These are phyloP conservation scores for pig (Sus scrofa) DNA, from an alignment of 2,113 vertebrate genomes.

Conservation along the genomic window DNA sequence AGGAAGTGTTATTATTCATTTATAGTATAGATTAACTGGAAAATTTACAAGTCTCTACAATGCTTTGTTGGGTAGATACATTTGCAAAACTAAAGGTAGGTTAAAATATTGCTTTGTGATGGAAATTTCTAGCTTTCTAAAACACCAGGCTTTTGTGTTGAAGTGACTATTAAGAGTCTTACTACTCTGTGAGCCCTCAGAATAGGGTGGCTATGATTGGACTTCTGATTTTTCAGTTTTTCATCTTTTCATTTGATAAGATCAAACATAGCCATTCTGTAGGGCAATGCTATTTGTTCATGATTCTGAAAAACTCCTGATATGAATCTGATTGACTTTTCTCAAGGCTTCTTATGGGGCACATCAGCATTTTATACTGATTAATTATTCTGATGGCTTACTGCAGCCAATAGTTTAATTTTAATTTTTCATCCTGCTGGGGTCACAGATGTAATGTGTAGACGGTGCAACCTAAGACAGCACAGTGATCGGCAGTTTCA, in stretches of 20 bases:
- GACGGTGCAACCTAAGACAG: neutral
- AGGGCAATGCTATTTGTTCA: neutral
- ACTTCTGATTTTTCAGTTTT: neutral
- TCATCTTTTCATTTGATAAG: neutral
- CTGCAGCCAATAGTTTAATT: neutral
- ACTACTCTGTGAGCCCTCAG: neutral
- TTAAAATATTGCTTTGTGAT: neutral
- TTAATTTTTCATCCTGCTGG: neutral
- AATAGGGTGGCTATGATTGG: neutral
- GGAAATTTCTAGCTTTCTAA: neutral
- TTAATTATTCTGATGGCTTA: neutral
- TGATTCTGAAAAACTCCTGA: neutral
- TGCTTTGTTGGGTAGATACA: neutral
- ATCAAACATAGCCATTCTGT: neutral
- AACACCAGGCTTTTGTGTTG: neutral
- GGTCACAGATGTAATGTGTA: neutral
- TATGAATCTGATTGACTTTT: neutral
- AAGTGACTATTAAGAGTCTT: neutral
- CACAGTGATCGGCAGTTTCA: neutral
- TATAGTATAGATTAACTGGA: neutral
- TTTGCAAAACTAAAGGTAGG: neutral
- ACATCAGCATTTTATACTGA: neutral
- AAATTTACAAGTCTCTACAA: neutral
- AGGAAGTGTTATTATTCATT: neutral
- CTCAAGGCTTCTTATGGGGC: neutral